Evolutionary conservation across 1,140 invertebrate species (phyloP).

Genomic region (Macrotrachela quadricornifera): DNA sequence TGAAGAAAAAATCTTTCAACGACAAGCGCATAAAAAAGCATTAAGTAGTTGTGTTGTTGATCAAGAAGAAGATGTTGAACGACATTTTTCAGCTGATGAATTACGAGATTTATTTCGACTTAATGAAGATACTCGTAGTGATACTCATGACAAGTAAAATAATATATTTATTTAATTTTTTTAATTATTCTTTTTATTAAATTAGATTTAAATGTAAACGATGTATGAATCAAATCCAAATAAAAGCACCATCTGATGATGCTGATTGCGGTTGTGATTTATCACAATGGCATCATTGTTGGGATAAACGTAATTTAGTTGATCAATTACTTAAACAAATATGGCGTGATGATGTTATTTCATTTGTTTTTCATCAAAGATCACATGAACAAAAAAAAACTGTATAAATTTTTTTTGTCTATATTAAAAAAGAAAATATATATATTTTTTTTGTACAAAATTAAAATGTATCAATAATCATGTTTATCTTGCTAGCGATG

Average conservation of each 20-base stretch:
- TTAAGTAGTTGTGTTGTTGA: constrained; percentile 91
- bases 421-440: too few relatives aligned
- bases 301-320: constrained; percentile 57
- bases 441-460: too few relatives aligned
- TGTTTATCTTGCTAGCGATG: too few relatives aligned
- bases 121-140: constrained; percentile 62
- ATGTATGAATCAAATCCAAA: constrained; percentile 78
- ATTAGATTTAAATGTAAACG: constrained; percentile 71
- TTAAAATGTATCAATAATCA: too few relatives aligned
- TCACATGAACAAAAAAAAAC: constrained; percentile 39
- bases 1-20: constrained; percentile 96
- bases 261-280: constrained; percentile 83
- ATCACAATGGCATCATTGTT: constrained; percentile 78
- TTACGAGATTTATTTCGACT: constrained; percentile 73
- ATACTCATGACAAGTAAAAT: constrained; percentile 71
- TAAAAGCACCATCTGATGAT: constrained; percentile 57
- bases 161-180: neutral
- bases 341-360: constrained; percentile 40
- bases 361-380: constrained; percentile 89
- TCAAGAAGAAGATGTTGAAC: constrained; percentile 79
- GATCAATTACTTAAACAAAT: neutral
- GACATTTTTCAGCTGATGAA: constrained; percentile 81
- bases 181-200: neutral
- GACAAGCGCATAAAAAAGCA: constrained; percentile 96
- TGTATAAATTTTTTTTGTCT: constrained; percentile 12